Percentiles rank a stretch among this genome's conserved stretches.
Conservation (phyloP, 2,888 invertebrate genomes). For the Selenia dentaria region DNA sequence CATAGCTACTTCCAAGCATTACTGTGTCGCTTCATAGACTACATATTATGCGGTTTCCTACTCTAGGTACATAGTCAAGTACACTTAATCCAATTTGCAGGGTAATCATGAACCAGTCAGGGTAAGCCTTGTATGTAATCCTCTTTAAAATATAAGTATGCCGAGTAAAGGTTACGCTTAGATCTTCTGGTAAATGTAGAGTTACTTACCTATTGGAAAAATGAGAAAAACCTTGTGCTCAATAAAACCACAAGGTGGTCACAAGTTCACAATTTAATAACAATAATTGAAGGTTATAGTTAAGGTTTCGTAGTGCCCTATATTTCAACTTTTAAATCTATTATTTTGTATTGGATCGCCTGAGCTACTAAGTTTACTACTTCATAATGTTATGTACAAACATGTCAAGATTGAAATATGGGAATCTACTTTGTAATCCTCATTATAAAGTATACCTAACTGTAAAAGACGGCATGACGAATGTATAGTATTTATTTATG, state of each 20-base stretch:
- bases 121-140: conserved; percentile 26
- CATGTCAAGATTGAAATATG: too few relatives aligned
- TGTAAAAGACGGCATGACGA: too few relatives aligned
- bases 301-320: neutral
- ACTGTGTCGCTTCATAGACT: neutral
- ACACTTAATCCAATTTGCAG: conserved; percentile 52
- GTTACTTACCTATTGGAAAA: neutral
- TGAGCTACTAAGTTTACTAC: too few relatives aligned
- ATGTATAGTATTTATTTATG: too few relatives aligned
- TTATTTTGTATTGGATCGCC: too few relatives aligned
- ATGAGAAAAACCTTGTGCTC: conserved; percentile 3
- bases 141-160: conserved; percentile 14
- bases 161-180: conserved; percentile 14
- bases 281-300: neutral
- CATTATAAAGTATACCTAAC: too few relatives aligned
- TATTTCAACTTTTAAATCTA: neutral
- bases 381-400: too few relatives aligned
- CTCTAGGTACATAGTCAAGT: conserved; percentile 5
- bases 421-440: too few relatives aligned
- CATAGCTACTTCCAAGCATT: too few relatives aligned
- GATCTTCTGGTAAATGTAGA: neutral
- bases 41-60: neutral
- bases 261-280: neutral
- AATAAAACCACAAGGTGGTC: conserved; percentile 5
- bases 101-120: conserved; percentile 28